Evolutionary conservation across 2,888 invertebrate species (phyloP).

Genomic region (Philaethria dido): DNA sequence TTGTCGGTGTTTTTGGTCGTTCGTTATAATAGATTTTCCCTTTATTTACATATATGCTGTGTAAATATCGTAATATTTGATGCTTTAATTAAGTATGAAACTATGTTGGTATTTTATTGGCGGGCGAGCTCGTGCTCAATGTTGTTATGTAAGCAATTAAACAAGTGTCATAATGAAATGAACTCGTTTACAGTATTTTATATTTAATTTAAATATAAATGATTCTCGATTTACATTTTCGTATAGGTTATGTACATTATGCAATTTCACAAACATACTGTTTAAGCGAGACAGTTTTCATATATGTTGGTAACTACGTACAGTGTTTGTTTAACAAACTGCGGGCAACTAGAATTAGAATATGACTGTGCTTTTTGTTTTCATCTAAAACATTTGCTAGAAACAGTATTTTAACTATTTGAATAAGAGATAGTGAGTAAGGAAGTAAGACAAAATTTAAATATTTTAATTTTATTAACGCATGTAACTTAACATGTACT

Average conservation of each 20-base stretch:
- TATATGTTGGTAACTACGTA: background rate
- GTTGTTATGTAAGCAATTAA: conserved; percentile 4
- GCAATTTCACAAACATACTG: background rate
- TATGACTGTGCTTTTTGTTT: conserved; percentile 6
- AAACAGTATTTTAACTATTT: background rate
- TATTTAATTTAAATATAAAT: conserved; percentile 12
- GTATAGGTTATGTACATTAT: background rate
- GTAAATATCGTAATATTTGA: conserved; percentile 10
- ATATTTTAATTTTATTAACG: too few relatives aligned
- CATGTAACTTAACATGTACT: too few relatives aligned
- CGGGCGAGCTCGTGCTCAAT: background rate
- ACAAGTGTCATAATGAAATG: conserved; percentile 17
- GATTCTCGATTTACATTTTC: background rate
- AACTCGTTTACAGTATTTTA: conserved; percentile 8
- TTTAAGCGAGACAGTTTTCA: conserved; percentile 9
- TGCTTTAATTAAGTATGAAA: conserved; percentile 1
- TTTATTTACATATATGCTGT: conserved; percentile 6
- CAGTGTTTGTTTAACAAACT: conserved; percentile 3
- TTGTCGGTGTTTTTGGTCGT: conserved; percentile 4
- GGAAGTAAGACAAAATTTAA: too few relatives aligned
- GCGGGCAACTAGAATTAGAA: conserved; percentile 3
- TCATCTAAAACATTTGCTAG: background rate
- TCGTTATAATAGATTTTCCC: conserved; percentile 18
- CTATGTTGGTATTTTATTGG: background rate
- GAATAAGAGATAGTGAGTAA: background rate